A percentile compares a stretch with the other conserved stretches of the same genome.
These are phyloP conservation scores for Leptopilina clavipes DNA, from an alignment of 1,140 invertebrate genomes.

Conservation along the genomic window DNA sequence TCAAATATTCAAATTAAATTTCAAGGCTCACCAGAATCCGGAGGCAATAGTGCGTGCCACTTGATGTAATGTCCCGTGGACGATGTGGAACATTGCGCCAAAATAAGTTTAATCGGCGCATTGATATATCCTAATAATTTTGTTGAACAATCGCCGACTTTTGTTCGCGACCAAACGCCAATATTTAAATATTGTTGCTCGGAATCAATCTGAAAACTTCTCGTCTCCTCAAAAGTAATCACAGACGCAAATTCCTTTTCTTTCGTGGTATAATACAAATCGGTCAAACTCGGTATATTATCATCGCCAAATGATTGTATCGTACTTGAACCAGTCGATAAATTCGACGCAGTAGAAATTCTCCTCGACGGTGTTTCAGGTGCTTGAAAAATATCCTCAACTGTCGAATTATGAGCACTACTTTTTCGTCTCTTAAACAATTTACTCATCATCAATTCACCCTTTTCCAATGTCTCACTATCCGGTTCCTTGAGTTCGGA, in stretches of 20 bases:
- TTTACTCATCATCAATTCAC: constrained; percentile 56
- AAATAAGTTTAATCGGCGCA: constrained; percentile 83
- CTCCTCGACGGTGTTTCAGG: constrained; percentile 64
- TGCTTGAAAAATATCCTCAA: constrained; percentile 55
- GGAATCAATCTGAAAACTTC: constrained; percentile 82
- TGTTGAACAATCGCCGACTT: constrained; percentile 77
- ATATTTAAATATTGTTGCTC: constrained; percentile 86
- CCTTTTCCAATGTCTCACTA: constrained; percentile 37
- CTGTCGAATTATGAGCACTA: constrained; percentile 51
- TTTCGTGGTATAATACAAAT: constrained; percentile 70
- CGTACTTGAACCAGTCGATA: constrained; percentile 62
- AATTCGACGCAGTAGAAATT: constrained; percentile 65
- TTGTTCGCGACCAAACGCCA: constrained; percentile 84
- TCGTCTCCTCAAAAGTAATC: constrained; percentile 85
- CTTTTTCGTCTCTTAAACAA: constrained; percentile 68
- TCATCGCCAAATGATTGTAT: constrained; percentile 57
- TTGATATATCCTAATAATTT: constrained; percentile 86
- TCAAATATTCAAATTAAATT: no score
- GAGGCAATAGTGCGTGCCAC: constrained; percentile 83
- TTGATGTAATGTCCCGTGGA: constrained; percentile 87
- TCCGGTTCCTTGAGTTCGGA: constrained; percentile 68
- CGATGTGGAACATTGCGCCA: constrained; percentile 86
- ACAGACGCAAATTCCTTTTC: constrained; percentile 70
- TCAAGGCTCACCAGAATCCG: constrained; percentile 76
- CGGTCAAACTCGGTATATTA: constrained; percentile 49